Evolutionary conservation across 53 echinoderm and acorn worm genomes (phyloP).

Genomic region (Glandiceps talaboti): DNA sequence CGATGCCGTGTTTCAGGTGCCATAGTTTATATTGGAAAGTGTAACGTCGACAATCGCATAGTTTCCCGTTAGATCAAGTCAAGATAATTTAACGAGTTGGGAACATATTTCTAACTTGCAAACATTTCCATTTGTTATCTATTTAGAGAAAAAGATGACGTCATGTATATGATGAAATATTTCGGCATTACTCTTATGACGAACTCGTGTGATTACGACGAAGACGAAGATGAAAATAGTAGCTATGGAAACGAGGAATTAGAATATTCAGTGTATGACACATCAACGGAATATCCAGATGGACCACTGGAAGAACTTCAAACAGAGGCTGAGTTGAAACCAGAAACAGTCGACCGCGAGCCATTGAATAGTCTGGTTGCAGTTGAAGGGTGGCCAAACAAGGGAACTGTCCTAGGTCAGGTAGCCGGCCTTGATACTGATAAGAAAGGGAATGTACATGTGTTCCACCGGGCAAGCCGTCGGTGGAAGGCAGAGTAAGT

Average conservation of each 20-base stretch:
- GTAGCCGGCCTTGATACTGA: constrained; percentile 74
- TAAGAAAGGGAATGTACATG: constrained; percentile 51
- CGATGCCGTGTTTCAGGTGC: no score
- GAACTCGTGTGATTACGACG: neutral
- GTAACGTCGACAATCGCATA: no score
- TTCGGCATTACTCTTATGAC: neutral
- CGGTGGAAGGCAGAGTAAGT: constrained; percentile 64
- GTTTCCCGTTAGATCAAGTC: no score
- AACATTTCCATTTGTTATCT: no score
- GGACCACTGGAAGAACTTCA: neutral
- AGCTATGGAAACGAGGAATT: no score
- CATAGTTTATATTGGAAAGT: no score
- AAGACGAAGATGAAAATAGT: neutral
- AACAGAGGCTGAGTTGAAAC: neutral
- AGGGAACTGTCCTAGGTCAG: constrained; percentile 53
- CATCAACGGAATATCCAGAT: neutral
- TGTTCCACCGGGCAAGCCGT: constrained; percentile 66
- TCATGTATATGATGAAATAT: neutral
- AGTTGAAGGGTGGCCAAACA: constrained; percentile 49
- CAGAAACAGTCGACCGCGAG: neutral
- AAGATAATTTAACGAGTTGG: no score
- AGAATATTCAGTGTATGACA: neutral
- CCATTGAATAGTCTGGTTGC: constrained; percentile 21
- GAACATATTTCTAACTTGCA: no score
- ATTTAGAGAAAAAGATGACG: neutral